Evolutionary conservation across 2,888 invertebrate species (phyloP).

Genomic region (Sinotaia quadrata): DNA sequence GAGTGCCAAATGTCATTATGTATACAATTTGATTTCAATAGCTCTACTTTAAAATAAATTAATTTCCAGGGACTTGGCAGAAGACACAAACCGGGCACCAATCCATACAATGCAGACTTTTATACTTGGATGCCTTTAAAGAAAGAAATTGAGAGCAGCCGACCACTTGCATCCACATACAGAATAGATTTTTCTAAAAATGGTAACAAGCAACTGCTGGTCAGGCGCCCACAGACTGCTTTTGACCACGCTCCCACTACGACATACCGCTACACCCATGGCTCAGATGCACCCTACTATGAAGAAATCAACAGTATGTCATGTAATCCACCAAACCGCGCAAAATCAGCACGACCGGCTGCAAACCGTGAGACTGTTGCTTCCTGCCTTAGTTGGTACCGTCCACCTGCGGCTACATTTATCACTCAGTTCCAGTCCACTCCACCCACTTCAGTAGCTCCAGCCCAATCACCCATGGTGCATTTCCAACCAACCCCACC

Average conservation of each 20-base stretch:
- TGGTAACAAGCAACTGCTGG: conserved; percentile 47
- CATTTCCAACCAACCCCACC: not conserved
- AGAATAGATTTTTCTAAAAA: conserved; percentile 7
- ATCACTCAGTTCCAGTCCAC: conserved; percentile 21
- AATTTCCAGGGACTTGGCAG: conserved; percentile 10
- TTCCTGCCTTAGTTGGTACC: conserved; percentile 61
- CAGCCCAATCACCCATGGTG: not conserved
- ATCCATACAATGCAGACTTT: conserved; percentile 18
- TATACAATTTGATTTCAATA: too few relatives aligned
- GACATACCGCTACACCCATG: conserved; percentile 66
- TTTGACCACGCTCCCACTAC: conserved; percentile 59
- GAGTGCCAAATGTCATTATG: too few relatives aligned
- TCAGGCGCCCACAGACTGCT: conserved; percentile 59
- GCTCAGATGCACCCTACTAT: conserved; percentile 58
- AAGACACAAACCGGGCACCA: not conserved
- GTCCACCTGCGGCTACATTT: conserved; percentile 35
- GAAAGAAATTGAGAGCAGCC: conserved; percentile 17
- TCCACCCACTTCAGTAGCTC: not conserved
- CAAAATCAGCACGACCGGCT: conserved; percentile 47
- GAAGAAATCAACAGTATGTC: conserved; percentile 55
- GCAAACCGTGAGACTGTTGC: conserved; percentile 61
- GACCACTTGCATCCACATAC: conserved; percentile 20
- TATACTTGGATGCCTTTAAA: conserved; percentile 21
- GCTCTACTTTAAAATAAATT: not conserved
- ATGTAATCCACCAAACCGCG: conserved; percentile 53